Evolutionary conservation across 2,113 vertebrate genomes (phyloP), one percentile per base, ranked within the genome.

Genomic region (Gasterosteus aculeatus): DNA sequence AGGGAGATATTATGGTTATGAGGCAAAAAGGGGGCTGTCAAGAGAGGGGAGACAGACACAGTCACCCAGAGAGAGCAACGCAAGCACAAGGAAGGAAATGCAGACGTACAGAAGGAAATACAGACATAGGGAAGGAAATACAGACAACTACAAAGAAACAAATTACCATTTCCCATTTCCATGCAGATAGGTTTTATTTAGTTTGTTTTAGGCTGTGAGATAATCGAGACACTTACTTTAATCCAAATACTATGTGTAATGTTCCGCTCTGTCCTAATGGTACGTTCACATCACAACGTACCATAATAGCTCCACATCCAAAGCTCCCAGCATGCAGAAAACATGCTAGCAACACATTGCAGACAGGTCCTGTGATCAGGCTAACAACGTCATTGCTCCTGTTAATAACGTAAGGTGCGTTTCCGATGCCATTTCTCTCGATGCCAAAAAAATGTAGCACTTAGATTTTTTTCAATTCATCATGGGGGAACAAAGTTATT

Each of bases 371-470:
- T 16, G 41, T 68, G 78, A 83, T 84, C 76, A 80, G 56, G 26
- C 77, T 85, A 87, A 89, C 46, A 71, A 89, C 85, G 83, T 86
- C 87, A 90, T 91, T 86, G 72, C 83, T 91, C 89, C 85, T 84
- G 85, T 63, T 91, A 87, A 90, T 80, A 72, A 77, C 56, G 3
- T 67, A 10, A 59, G 54, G 5, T 39, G 75, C 62, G 74, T 83
- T 88, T 49, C 60, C 4, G 18, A 51, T 77, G 69, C 69, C 60
- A 81, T 78, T 87, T 85, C 72, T 72, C 64, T 73, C 39, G 67
- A 62, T 39, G 70, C 64, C 5, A 33, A 33, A 33, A 33, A 33
- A 33, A 33, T 5, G 33, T 33, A 26, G 22, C 22, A 26, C 22
- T 26, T 26, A 26, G 22, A 26, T 26, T 26, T 26, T 26, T 26